These are phyloP conservation scores for Eupsittula cactorum DNA, from an alignment of 2,113 vertebrate species.

Conservation along the genomic window DNA sequence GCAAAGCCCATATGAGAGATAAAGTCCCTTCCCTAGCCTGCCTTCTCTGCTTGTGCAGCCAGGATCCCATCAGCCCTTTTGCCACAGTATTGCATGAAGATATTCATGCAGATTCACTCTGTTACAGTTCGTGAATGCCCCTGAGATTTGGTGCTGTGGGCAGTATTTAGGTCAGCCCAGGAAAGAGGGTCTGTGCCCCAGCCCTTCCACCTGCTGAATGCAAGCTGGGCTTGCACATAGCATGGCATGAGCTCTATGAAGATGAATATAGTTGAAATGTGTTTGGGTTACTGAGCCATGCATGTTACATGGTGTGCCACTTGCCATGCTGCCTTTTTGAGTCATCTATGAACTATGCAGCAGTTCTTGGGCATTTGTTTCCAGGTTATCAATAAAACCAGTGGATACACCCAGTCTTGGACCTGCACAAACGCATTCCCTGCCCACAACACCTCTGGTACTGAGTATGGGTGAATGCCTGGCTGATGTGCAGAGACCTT, in stretches of 20 bases:
- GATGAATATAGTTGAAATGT: not conserved
- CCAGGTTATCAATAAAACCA: not conserved
- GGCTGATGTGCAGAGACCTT: not conserved
- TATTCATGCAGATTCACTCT: not conserved
- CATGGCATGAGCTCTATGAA: accelerated
- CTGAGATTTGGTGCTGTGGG: not conserved
- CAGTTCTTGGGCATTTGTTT: not conserved
- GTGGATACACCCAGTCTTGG: not conserved
- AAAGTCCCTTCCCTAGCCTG: not conserved
- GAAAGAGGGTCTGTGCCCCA: not conserved
- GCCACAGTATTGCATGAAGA: not conserved
- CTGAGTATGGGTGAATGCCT: not conserved
- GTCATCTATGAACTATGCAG: not conserved
- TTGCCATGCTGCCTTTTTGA: not conserved
- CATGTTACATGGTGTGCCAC: accelerated
- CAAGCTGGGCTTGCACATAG: not conserved
- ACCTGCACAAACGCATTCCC: not conserved
- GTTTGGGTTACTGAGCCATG: not conserved
- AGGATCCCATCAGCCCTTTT: not conserved
- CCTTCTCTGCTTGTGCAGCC: not conserved
- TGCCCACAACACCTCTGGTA: not conserved
- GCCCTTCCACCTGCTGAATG: not conserved
- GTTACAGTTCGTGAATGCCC: accelerated
- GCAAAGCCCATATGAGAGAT: not conserved
- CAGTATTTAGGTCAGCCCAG: not conserved